These are phyloP conservation scores for Brienomyrus brachyistius DNA, from an alignment of 2,113 vertebrate genomes.

Conservation along the genomic window DNA sequence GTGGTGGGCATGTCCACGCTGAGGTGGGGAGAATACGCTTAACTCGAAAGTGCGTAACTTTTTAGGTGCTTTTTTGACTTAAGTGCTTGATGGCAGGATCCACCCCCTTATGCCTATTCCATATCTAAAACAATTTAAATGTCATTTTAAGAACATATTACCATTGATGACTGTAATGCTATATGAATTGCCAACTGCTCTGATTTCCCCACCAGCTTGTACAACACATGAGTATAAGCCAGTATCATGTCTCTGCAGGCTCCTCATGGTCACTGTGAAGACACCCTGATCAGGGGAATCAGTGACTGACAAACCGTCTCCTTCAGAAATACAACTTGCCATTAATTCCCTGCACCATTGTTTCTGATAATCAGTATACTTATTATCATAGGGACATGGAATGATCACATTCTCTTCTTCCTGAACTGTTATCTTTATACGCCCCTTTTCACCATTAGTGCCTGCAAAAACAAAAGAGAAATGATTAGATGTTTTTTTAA, in stretches of 20 bases:
- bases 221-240: neutral
- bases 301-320: neutral
- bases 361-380: neutral
- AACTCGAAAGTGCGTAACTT: no score
- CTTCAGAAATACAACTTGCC: rapidly evolving
- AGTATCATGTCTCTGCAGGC: neutral
- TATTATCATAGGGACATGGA: neutral
- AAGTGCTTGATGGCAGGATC: no score
- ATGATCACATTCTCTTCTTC: neutral
- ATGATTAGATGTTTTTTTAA: neutral
- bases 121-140: neutral
- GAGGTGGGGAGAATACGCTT: neutral
- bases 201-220: neutral
- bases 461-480: neutral
- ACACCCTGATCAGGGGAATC: neutral
- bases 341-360: neutral
- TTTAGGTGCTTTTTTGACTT: no score
- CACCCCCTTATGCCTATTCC: neutral
- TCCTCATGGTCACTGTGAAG: neutral
- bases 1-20: neutral
- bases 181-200: neutral
- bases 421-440: neutral
- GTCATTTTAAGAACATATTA: neutral
- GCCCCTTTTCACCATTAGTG: neutral
- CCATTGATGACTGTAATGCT: neutral